Evolutionary conservation across 2,888 invertebrate species (phyloP).

Genomic region (Alentia gelatinosa): DNA sequence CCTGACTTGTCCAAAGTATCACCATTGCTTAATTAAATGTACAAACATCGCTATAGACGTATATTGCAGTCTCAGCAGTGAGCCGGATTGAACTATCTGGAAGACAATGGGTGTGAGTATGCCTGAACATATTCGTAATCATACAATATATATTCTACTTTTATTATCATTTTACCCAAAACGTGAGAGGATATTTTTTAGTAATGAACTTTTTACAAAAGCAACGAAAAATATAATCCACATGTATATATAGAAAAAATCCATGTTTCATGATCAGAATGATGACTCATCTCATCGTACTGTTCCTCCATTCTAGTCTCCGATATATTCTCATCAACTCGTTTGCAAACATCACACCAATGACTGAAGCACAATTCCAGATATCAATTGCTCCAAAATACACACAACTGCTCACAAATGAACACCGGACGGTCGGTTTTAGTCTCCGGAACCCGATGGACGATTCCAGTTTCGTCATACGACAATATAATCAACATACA

Average conservation of each 20-base stretch:
- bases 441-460: not conserved
- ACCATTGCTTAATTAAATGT: not conserved
- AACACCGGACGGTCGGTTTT: not conserved
- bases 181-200: not conserved
- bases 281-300: no score
- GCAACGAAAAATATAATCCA: not conserved
- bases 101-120: no score
- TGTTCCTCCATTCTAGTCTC: no score
- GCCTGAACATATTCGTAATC: no score
- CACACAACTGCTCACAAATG: not conserved
- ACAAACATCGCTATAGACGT: not conserved
- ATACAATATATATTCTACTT: not conserved
- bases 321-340: not conserved
- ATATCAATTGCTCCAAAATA: not conserved
- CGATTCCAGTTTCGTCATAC: not conserved
- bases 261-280: no score
- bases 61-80: not conserved
- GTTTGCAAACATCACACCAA: not conserved
- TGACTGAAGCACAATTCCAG: not conserved
- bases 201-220: no score
- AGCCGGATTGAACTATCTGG: no score
- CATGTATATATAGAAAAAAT: not conserved
- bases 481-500: constrained; percentile 16
- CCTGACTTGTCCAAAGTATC: not conserved
- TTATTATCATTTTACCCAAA: not conserved